Evolutionary conservation across 2,113 vertebrate species (phyloP).

Genomic region (Hipposideros armiger): DNA sequence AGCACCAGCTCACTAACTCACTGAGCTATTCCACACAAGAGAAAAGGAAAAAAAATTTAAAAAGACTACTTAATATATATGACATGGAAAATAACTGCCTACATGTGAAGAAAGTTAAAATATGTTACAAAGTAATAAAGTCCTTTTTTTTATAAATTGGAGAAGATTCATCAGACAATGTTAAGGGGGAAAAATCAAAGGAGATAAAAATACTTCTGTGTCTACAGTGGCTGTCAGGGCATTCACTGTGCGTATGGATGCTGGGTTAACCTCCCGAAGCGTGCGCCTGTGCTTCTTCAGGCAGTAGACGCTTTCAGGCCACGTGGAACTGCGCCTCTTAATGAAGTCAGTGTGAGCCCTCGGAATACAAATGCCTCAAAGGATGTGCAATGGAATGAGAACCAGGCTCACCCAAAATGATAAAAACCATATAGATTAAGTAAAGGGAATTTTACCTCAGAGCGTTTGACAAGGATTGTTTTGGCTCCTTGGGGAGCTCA

Average conservation of each 20-base stretch:
- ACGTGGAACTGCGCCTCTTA: conserved; percentile 28
- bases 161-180: conserved; percentile 40
- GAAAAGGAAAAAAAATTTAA: background rate
- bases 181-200: conserved; percentile 11
- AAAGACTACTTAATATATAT: background rate
- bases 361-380: conserved; percentile 70
- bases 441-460: conserved; percentile 61
- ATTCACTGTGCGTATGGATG: background rate
- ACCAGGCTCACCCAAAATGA: conserved; percentile 41
- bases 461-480: conserved; percentile 60
- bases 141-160: background rate
- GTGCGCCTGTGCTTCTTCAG: background rate
- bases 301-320: background rate
- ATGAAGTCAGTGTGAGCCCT: conserved; percentile 70
- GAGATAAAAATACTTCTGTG: conserved; percentile 51
- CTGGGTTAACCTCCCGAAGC: background rate
- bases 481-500: conserved; percentile 25
- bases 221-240: conserved; percentile 8
- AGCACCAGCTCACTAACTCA: background rate
- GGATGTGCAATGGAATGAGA: conserved; percentile 57
- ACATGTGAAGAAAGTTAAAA: conserved; percentile 28
- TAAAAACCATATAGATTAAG: conserved; percentile 63
- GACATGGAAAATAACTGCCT: conserved; percentile 17
- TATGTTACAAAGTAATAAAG: conserved; percentile 10
- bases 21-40: background rate